These are phyloP conservation scores for Acanthosepion lycidas DNA, from an alignment of 2,888 invertebrate species.

Conservation along the genomic window DNA sequence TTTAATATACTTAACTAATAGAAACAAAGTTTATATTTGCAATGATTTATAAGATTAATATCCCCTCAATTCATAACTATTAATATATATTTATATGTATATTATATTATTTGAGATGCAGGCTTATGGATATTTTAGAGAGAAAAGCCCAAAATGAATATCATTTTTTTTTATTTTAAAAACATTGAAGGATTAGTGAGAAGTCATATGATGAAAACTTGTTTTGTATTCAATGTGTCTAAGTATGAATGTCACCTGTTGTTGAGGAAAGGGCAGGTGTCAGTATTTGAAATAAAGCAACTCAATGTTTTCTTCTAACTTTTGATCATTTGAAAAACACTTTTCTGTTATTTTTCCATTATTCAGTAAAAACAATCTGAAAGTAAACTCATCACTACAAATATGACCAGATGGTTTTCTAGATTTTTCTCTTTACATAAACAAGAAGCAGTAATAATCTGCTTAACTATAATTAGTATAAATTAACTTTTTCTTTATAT, in stretches of 20 bases:
- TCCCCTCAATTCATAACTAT: background rate
- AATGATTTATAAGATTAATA: no score
- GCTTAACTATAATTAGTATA: no score
- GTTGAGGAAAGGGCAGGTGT: background rate
- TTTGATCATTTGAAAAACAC: background rate
- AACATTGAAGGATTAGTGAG: background rate
- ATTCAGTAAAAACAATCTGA: background rate
- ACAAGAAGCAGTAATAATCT: no score
- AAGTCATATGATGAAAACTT: background rate
- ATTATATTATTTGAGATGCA: background rate
- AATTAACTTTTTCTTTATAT: no score
- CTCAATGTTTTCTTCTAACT: background rate
- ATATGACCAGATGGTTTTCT: background rate
- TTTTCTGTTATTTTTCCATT: conserved; percentile 22
- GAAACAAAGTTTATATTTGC: no score
- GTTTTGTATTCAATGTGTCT: background rate
- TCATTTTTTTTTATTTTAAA: background rate
- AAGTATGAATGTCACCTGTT: background rate
- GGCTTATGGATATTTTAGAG: background rate
- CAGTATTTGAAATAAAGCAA: background rate
- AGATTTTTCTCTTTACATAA: no score
- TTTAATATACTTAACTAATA: no score
- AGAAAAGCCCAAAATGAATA: background rate
- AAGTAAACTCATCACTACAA: background rate
- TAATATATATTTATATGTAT: background rate